Base-by-base conservation (phyloP, 2,888 invertebrate species). In the Tribolium freemani region DNA sequence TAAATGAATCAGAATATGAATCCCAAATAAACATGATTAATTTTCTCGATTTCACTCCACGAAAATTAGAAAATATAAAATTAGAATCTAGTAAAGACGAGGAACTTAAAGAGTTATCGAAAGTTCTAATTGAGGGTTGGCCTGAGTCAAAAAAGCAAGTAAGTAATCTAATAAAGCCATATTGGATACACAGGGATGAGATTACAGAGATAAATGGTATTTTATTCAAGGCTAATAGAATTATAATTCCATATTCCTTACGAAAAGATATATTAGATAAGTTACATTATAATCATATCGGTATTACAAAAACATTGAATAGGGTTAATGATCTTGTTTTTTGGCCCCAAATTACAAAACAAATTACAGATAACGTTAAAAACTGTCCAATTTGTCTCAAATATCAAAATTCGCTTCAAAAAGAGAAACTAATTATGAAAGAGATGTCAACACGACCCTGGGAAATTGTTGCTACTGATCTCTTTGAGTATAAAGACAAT, bases 401-500 rank as follows among this genome's bases (percentile, higher is more conserved):
- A 64, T 70, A 44, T 30, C 2, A 9, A 53, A 70, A 54, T 9
- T 64, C 64, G 5, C 44, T 53, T 5, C n/a, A 5, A 26, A 70
- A 64, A 21, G 54, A 64, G 9, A 38, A 63, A 9, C n/a, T 70
- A 5, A 64, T 53, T 8, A 6, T 9, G 6, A 63, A 66, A 10
- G 54, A 64, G 4, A 53, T 70, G 5, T 2, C 20, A 8, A 53
- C 53, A 20, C 30, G n/a, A 20, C 71, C 70, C 5, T 71, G 67
- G 58, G 11, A 56, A 13, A 67, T 67, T 57, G 10, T 71, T 30
- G 66, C 66, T 21, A 48, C 56, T 30, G 64, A 51, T 50, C 26
- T 73, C 10, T 64, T 50, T 56, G 51, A 70, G 57, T 8, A 57
- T n/a, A 48, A 51, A 8, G 16, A 10, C 8, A 13, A 57, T 46